phyloP scores from a whole-genome alignment of 2,797 vertebrate species.

The Falco rusticolus region DNA sequence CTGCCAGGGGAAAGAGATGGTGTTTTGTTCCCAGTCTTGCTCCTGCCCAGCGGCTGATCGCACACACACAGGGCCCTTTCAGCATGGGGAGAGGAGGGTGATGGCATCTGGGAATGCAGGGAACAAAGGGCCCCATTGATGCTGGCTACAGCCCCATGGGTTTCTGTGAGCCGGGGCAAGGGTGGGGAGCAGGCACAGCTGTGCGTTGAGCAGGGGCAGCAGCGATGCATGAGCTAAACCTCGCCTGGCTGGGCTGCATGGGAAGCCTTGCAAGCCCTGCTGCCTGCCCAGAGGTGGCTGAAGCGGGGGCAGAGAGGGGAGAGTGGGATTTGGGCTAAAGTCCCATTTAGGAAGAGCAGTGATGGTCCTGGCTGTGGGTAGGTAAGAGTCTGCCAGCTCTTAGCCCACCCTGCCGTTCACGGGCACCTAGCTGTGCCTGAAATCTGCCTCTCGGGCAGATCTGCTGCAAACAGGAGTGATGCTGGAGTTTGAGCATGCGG shows the following conservation, averaged over 20 bases:
- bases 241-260: background rate
- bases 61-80: constrained; percentile 73
- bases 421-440: background rate
- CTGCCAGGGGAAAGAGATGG: constrained; percentile 57
- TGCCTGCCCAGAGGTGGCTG: background rate
- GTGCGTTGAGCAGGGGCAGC: background rate
- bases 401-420: accelerated
- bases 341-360: background rate
- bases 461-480: background rate
- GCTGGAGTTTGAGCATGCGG: accelerated
- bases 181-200: background rate
- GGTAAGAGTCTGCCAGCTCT: background rate
- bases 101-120: constrained; percentile 65
- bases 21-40: constrained; percentile 68
- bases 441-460: background rate
- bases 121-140: constrained; percentile 73
- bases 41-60: constrained; percentile 38
- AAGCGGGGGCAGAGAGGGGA: background rate
- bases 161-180: background rate
- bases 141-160: constrained; percentile 3
- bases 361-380: background rate
- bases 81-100: constrained; percentile 63
- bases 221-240: background rate
- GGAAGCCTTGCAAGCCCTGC: background rate
- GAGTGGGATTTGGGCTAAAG: background rate